Evolutionary conservation across 2,113 vertebrate species (phyloP).

Genomic region (Pycnonotus jocosus): DNA sequence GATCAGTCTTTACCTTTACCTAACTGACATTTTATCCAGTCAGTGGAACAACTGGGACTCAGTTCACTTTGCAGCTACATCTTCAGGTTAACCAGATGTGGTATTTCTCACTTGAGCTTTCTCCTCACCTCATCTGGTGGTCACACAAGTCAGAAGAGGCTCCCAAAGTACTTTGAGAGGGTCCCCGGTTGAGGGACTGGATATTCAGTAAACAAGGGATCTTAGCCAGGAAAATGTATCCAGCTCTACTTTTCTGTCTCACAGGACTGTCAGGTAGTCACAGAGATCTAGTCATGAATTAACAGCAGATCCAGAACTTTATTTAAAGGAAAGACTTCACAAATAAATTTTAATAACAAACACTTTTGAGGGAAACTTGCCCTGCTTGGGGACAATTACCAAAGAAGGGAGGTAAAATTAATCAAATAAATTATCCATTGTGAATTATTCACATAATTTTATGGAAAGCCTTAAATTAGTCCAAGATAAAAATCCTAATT

Average conservation of each 20-base stretch:
- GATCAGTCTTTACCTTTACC: background rate
- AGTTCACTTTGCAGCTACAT: background rate
- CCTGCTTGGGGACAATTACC: background rate
- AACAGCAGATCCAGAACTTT: background rate
- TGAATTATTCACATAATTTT: background rate
- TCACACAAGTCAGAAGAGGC: rapidly evolving
- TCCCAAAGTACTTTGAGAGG: rapidly evolving
- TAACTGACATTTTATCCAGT: background rate
- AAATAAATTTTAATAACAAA: background rate
- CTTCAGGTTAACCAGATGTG: background rate
- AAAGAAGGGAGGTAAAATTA: background rate
- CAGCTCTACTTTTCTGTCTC: background rate
- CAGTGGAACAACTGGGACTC: background rate
- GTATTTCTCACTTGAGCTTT: background rate
- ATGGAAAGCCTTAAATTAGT: background rate
- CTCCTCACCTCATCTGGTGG: background rate
- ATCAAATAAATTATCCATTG: background rate
- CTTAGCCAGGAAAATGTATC: background rate
- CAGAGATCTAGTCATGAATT: background rate
- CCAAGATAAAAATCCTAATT: background rate
- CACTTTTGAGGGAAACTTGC: background rate
- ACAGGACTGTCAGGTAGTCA: background rate
- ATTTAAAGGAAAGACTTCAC: background rate
- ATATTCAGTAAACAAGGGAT: background rate
- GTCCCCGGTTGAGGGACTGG: background rate